phyloP scores from a whole-genome alignment of 1,140 invertebrate species.

The Daktulosphaira vitifoliae region DNA sequence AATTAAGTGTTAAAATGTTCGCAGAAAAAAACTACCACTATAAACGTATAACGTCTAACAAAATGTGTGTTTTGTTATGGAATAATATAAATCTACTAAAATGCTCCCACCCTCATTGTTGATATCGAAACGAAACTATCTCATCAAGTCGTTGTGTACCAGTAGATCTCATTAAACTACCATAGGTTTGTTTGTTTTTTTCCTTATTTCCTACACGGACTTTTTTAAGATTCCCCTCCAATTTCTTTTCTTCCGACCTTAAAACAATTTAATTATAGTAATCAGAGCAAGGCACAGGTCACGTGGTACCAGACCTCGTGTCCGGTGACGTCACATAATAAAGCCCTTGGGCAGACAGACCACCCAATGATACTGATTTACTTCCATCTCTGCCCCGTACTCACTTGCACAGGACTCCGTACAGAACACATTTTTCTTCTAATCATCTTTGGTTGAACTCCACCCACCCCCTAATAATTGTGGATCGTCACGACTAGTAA shows the following conservation, averaged over 20 bases:
- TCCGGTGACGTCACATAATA: constrained; percentile 29
- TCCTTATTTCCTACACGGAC: background rate
- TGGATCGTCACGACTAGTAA: constrained; percentile 28
- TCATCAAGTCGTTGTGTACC: constrained; percentile 14
- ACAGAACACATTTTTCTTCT: background rate
- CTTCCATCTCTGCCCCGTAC: background rate
- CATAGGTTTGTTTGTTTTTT: constrained; percentile 31
- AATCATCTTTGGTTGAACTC: background rate
- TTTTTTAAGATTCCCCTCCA: background rate
- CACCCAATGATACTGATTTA: constrained; percentile 29
- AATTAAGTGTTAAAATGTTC: too few species aligned
- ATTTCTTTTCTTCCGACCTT: background rate
- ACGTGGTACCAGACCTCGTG: constrained; percentile 30
- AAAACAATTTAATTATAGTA: constrained; percentile 33
- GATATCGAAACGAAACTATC: constrained; percentile 25
- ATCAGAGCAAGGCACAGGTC: constrained; percentile 25
- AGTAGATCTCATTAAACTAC: constrained; percentile 19
- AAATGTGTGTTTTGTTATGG: too few species aligned
- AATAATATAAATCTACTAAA: too few species aligned
- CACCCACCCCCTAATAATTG: constrained; percentile 26
- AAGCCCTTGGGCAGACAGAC: constrained; percentile 17
- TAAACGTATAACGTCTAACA: too few species aligned
- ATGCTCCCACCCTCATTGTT: background rate
- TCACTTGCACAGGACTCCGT: too few species aligned
- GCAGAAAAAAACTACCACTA: too few species aligned